Base-by-base conservation (phyloP, 1,140 invertebrate genomes). In the Drosophila nannoptera region DNA sequence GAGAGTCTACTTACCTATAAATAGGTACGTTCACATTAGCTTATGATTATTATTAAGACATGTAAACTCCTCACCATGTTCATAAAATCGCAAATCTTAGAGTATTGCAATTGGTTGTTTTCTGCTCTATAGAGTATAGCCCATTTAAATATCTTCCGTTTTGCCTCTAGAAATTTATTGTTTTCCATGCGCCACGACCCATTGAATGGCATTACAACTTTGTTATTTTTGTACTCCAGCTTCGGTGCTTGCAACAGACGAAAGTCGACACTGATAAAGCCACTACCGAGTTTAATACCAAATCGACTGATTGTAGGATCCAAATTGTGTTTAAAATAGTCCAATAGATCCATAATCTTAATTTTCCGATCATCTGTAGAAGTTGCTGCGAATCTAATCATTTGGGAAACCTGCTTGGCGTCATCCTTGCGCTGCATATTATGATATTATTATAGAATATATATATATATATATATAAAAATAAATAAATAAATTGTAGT, bases 311-410 rank as follows among this genome's bases (percentile, higher is more conserved):
- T 81, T 3, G 83, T 89, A 0, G 86, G 86, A 83, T 92, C 88
- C 0, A 65, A 0, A 62, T 93, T 92, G 60, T 92, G 91, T 2
- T 90, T 66, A 4, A 90, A 83, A 67, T 80, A 87, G 38, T 77
- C 71, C 31, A 94, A 90, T 9, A 92, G 89, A 7, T 92, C 83
- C 75, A 92, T 89, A 29, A 95, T 95, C 78, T 93, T 95, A 0
- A 66, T 1, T 75, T 93, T 93, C 0, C 94, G 90, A 0, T 73
- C 81, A 4, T 90, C 75, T 0, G 94, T 92, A 5, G 89, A 75
- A 0, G 92, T 94, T 1, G 94, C 94, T 2, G 94, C 92, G 43
- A 89, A 89, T 36, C 75, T 88, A 0, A 96, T 94, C 93, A 96
- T 94, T 0, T 77, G 89, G 0, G 91, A 64, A 0, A 94, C 92